Conservation (phyloP, 2,797 vertebrate genomes). For the Pipistrellus kuhlii region DNA sequence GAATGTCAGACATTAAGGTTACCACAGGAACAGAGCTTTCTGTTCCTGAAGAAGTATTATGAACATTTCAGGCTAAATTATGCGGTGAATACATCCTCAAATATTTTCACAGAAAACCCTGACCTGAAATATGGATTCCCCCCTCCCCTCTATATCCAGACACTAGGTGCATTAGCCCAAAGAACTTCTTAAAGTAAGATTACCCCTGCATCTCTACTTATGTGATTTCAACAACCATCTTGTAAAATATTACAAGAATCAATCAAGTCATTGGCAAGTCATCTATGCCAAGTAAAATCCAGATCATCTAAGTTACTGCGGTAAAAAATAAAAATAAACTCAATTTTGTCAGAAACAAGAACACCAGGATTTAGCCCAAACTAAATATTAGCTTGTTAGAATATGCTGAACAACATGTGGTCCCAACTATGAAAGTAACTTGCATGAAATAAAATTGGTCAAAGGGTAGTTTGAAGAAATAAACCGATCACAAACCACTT, state of each 20-base stretch:
- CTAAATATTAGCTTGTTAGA: neutral
- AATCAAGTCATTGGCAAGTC: neutral
- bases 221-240: neutral
- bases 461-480: conserved; percentile 11
- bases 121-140: neutral
- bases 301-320: neutral
- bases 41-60: neutral
- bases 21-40: neutral
- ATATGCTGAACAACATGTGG: neutral
- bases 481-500: neutral
- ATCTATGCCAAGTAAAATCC: neutral
- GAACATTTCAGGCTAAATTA: neutral
- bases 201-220: neutral
- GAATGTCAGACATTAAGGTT: neutral
- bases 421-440: neutral
- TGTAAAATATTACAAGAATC: neutral
- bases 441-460: conserved; percentile 11
- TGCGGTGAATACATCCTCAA: neutral
- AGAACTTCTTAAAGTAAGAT: neutral
- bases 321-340: neutral
- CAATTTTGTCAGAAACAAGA: conserved; percentile 5
- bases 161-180: neutral
- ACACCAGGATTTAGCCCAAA: neutral
- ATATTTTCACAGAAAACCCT: neutral
- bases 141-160: neutral